Evolutionary conservation across 1,140 invertebrate genomes (phyloP), one percentile per base, ranked within the genome.

Genomic region (Brevipalpus yothersi): DNA sequence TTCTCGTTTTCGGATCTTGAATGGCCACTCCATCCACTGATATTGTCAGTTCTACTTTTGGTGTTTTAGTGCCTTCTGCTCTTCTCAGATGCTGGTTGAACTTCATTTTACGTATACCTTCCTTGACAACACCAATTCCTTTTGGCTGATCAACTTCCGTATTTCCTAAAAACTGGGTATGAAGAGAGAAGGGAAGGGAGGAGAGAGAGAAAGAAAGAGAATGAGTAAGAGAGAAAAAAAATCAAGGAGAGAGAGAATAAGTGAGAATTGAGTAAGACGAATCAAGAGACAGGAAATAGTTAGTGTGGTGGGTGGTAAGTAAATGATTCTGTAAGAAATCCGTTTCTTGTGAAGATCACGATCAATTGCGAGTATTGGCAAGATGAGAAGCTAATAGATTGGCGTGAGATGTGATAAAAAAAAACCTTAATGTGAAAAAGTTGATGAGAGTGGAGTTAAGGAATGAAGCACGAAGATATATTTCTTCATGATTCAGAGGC

Each of bases 61-160:
- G 86, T 57, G 82, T 88, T 73, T 93, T 93, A 61, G 82, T 82
- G 23, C 81, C 83, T 72, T 94, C 90, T 49, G 89, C 85, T 71
- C 91, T 90, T 67, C 84, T 82, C 62, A 94, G 75, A 69, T 94
- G 88, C 68, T 93, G 87, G 63, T 82, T 85, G 71, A 94, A 93
- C 73, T 91, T 89, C 64, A 94, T 74, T 70, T 93, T 92, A 65
- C 86, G 79, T 65, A 94, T 93, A 43, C 87, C 87, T 69, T 94
- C 89, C 73, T 92, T 93, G 0, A 96, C 88, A 23, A 94, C 86
- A 70, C 94, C 88, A 66, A 93, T 92, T 60, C 91, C 91, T 76
- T 95, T 95, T 5, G 91, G 84, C 72, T 91, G 84, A 66, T 92
- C 86, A 47, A 95, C 90, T 67, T 83, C 81, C 53, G 85, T 87